Evolutionary conservation across 2,113 vertebrate genomes (phyloP), one percentile per base, ranked within the genome.

Genomic region (Crocuta crocuta): DNA sequence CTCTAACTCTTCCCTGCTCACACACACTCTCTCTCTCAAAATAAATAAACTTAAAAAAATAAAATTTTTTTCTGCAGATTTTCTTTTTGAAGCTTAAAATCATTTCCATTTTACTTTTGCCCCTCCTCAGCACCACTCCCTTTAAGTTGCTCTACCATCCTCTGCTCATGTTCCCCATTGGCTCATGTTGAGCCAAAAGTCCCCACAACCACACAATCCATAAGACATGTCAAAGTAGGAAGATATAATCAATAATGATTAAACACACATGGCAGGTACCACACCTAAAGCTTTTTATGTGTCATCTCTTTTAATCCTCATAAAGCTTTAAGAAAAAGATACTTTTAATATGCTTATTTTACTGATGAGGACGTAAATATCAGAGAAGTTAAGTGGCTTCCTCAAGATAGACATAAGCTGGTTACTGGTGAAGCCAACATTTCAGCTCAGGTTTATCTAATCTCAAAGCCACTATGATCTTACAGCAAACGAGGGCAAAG

Each of bases 281-380:
- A 74, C 65, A 87, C 31, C 79, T 87, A 97, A 85, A 31, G 6
- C 24, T 71, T 76, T 91, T 70, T 70, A 65, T 89, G 24, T 63
- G n/a, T 84, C 48, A 43, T 68, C 66, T 73, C 55, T 88, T 66
- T 96, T 94, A 65, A 91, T 93, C 39, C n/a, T 92, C 55, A 88
- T 21, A 92, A 91, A 92, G 33, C 4, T 35, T 91, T 94, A 61
- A 88, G 61, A 90, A 84, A 88, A 76, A 81, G 70, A 39, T 39
- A 86, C 24, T 61, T 92, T 70, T 94, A 23, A 93, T 61, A 45
- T 63, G 11, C 12, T 91, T 71, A 43, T 76, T 84, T 88, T 90
- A 81, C 76, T 81, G 35, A 94, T 63, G 31, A 89, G 31, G 53
- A 93, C 88, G 85, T 26, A 63, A 94, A 70, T 83, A 78, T 68